phyloP scores from a whole-genome alignment of 2,113 vertebrate species.

The Lagopus leucura region DNA sequence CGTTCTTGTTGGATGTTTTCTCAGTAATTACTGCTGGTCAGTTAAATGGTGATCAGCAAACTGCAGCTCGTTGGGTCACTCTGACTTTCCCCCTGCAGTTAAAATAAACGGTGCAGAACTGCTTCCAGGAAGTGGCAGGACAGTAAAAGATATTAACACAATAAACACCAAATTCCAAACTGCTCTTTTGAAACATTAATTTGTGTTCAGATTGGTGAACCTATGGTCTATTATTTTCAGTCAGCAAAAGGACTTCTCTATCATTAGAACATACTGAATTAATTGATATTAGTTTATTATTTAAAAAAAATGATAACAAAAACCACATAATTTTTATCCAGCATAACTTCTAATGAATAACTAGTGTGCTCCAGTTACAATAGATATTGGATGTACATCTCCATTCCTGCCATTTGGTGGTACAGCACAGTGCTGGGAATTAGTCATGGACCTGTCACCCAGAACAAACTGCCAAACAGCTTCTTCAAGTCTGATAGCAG shows the following conservation, averaged over 20 bases:
- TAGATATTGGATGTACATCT: not conserved
- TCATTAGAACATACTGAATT: not conserved
- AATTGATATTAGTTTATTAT: not conserved
- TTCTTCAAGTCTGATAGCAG: not conserved
- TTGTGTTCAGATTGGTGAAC: not conserved
- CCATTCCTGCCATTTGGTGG: not conserved
- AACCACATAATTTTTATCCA: accelerated
- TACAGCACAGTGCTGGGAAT: not conserved
- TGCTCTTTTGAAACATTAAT: not conserved
- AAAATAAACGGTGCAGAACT: not conserved
- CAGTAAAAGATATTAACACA: not conserved
- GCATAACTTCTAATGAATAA: not conserved
- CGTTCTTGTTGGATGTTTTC: not conserved
- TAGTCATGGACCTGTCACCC: accelerated
- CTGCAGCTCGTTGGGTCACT: not conserved
- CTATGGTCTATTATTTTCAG: not conserved
- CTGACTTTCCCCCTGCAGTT: not conserved
- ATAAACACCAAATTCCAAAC: not conserved
- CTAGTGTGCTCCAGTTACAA: no score
- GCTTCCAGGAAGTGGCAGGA: not conserved
- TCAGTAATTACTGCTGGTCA: not conserved
- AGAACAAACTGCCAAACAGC: not conserved
- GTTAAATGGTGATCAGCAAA: not conserved
- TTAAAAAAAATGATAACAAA: not conserved
- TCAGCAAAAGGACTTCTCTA: not conserved